Conservation (phyloP, 2,888 invertebrate species). For the Lycocerus yunnanus region DNA sequence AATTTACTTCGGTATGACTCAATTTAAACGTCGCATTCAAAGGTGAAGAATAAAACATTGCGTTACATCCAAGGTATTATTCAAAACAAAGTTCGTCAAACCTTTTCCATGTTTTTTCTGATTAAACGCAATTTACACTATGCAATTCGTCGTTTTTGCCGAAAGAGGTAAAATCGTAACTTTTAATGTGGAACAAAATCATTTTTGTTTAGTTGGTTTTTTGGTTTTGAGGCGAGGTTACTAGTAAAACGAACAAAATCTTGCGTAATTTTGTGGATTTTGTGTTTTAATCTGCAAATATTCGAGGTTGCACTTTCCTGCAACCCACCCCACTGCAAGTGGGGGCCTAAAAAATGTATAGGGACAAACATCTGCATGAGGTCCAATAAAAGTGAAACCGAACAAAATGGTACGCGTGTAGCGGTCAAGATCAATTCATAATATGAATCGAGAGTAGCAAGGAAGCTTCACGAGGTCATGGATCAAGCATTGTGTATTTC, state of each 20-base stretch:
- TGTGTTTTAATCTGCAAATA: no score
- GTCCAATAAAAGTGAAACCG: background rate
- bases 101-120: background rate
- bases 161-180: no score
- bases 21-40: slow-evolving; percentile 2
- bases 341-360: background rate
- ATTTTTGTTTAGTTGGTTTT: no score
- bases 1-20: slow-evolving; percentile 10
- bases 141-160: no score
- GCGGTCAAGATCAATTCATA: background rate
- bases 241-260: no score
- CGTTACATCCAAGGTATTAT: background rate
- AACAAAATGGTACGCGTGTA: no score
- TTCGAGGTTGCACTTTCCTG: no score
- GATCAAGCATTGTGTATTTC: background rate
- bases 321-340: no score
- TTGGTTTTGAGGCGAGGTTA: no score
- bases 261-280: no score
- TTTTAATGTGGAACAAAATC: no score
- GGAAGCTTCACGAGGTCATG: background rate
- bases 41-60: slow-evolving; percentile 5
- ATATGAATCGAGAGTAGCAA: background rate
- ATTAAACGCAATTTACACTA: no score
- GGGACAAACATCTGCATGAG: background rate
- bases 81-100: background rate